Percentiles rank a stretch among this genome's conserved stretches.
phyloP scores from a whole-genome alignment of 2,888 invertebrate species.

The Ornithoptera alexandrae region DNA sequence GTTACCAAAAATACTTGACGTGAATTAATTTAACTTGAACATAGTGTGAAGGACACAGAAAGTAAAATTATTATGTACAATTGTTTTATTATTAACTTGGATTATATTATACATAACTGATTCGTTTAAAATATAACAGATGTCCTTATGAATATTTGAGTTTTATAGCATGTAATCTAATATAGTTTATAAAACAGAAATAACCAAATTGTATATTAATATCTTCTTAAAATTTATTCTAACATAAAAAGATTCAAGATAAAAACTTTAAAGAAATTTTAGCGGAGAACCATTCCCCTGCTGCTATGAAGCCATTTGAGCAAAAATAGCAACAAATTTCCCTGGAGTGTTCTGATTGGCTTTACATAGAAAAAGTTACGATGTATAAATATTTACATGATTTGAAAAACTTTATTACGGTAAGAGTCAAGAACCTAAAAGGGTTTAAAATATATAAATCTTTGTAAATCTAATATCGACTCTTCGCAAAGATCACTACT shows the following conservation, averaged over 20 bases:
- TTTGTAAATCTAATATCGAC: too few species aligned
- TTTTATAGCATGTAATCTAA: too few species aligned
- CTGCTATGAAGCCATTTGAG: slow-evolving; percentile 16
- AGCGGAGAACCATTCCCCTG: slow-evolving; percentile 16
- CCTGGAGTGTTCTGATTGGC: slow-evolving; percentile 24
- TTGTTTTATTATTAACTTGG: neutral
- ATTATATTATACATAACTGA: too few species aligned
- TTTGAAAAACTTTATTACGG: neutral
- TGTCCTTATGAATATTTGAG: too few species aligned
- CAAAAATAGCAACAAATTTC: slow-evolving; percentile 28
- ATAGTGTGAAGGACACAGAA: too few species aligned
- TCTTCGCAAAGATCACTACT: too few species aligned
- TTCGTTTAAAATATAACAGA: too few species aligned
- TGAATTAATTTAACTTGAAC: too few species aligned
- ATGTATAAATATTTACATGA: neutral
- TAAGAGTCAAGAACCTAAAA: neutral
- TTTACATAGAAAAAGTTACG: slow-evolving; percentile 18
- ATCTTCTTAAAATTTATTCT: neutral
- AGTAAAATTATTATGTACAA: too few species aligned
- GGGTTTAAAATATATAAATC: neutral
- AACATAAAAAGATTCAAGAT: neutral
- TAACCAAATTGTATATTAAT: neutral
- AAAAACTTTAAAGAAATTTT: slow-evolving; percentile 12
- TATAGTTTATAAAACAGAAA: too few species aligned
- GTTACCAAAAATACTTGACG: too few species aligned